These are phyloP conservation scores for Cosmia pyralina DNA, from an alignment of 2,888 invertebrate species.

Conservation along the genomic window DNA sequence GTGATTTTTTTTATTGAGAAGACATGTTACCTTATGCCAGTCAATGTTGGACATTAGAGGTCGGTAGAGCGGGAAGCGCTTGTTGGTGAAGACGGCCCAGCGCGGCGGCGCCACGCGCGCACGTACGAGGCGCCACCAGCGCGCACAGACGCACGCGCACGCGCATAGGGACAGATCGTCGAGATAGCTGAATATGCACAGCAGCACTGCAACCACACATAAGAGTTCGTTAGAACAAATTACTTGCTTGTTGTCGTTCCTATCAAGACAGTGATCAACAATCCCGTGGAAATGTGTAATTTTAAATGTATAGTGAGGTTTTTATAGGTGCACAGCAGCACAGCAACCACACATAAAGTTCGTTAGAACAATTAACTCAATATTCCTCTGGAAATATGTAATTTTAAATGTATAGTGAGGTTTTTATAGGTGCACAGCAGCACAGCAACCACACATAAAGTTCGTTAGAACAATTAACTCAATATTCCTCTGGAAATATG, in stretches of 20 bases:
- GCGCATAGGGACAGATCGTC: constrained; percentile 98
- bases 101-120: constrained; percentile 94
- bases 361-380: no score
- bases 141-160: constrained; percentile 95
- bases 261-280: not conserved
- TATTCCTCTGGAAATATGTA: no score
- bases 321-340: no score
- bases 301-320: no score
- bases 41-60: constrained; percentile 93
- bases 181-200: constrained; percentile 96
- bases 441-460: no score
- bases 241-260: not conserved
- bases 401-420: no score
- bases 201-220: constrained; percentile 90
- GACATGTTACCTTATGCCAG: constrained; percentile 92
- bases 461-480: no score
- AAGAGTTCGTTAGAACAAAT: not conserved
- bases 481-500: no score
- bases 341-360: no score
- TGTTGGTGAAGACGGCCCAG: constrained; percentile 94
- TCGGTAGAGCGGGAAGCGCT: constrained; percentile 96
- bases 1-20: no score
- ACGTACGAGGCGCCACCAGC: constrained; percentile 95
- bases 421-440: no score
- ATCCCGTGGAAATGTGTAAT: no score